Evolutionary conservation across 2,113 vertebrate genomes (phyloP), one percentile per base, ranked within the genome.

Genomic region (Ictidomys tridecemlineatus): DNA sequence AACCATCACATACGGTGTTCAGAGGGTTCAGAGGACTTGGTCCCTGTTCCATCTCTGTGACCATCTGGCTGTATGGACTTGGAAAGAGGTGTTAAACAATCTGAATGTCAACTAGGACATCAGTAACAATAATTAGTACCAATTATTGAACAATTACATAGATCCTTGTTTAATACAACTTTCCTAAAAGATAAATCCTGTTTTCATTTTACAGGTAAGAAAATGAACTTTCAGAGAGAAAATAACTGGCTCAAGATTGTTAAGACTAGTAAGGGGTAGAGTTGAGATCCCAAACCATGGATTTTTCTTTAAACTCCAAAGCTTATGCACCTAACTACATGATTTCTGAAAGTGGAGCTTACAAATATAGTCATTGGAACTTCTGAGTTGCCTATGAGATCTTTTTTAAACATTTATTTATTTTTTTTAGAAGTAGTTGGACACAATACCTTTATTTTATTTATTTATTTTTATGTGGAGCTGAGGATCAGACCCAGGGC

Each of bases 181-280:
- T 26, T 56, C 72, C 79, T 73, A n/a, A 78, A 84, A 77, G 63
- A 58, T 37, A 32, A 5, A 5, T 42, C 61, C 65, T 77, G 56
- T 73, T 18, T 84, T 34, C 34, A 18, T 67, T 95, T 92, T 70
- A 79, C 13, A 77, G 73, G 34, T 51, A 34, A 91, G 28, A 72
- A 94, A 93, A 84, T 80, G 45, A 89, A 89, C 48, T 11, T 11
- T 37, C 61, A 51, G 34, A 53, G 45, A 78, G 76, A 83, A 97
- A 37, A 20, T 42, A 65, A 70, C n/a, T 91, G 79, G 63, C 63
- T 89, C 14, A 82, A 85, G 53, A 61, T 61, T 91, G 28, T 51
- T 51, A 93, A 58, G n/a, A 95, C 32, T 72, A 72, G 30, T 58
- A 74, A 84, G 84, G n/a, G 56, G 4, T 61, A 4, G 20, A 26